A percentile compares a stretch with the other conserved stretches of the same genome.
Conservation (phyloP, 2,888 invertebrate genomes). For the Willowsia nigromaculata region DNA sequence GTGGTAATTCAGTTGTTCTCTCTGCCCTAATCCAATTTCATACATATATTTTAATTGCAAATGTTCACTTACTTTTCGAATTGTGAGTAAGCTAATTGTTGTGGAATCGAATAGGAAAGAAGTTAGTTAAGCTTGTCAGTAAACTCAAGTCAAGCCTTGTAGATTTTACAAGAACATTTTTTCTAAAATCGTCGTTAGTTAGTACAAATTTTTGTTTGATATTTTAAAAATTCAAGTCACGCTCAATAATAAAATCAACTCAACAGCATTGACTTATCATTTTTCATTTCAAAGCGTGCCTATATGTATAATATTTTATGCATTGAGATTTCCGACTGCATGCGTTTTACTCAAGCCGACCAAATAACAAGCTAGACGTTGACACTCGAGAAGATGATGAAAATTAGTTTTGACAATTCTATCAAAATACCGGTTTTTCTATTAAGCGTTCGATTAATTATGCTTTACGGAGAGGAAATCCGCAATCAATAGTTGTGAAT, state of each 20-base stretch:
- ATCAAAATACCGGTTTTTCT: conserved; percentile 46
- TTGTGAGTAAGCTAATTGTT: not conserved
- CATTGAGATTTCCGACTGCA: not conserved
- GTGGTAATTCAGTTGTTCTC: not conserved
- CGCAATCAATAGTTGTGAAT: not conserved
- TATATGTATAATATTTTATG: not conserved
- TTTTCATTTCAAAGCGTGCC: no score
- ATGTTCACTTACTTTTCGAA: not conserved
- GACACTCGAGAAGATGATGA: conserved; percentile 47
- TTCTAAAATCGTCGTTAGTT: not conserved
- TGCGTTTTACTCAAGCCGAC: not conserved
- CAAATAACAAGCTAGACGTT: not conserved
- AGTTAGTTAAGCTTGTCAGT: no score
- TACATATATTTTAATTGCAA: not conserved
- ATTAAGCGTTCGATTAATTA: conserved; percentile 18
- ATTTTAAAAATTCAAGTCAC: conserved; percentile 16
- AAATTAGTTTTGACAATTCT: conserved; percentile 19
- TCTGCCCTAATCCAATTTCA: conserved; percentile 35
- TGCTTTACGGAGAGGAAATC: not conserved
- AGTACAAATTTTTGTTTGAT: not conserved
- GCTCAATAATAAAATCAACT: not conserved
- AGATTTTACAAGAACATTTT: no score
- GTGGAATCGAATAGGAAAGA: not conserved
- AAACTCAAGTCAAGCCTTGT: no score
- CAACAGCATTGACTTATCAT: not conserved